These are phyloP conservation scores for Andricus curvator DNA, from an alignment of 2,888 invertebrate genomes.

Conservation along the genomic window DNA sequence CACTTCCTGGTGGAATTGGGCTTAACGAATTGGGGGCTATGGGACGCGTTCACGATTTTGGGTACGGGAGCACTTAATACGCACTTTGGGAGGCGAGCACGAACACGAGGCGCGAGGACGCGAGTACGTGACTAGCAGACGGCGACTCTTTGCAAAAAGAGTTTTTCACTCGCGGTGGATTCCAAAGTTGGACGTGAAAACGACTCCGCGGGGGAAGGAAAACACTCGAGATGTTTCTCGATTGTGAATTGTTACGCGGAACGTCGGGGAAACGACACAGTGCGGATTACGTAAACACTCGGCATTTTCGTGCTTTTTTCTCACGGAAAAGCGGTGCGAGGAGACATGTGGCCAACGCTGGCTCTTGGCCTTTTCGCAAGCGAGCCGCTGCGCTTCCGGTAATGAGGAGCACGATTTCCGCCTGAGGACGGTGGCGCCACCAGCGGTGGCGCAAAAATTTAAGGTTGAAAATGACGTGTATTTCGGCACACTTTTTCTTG, in stretches of 20 bases:
- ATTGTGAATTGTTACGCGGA: not conserved
- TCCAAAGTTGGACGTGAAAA: not conserved
- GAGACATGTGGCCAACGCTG: constrained; percentile 73
- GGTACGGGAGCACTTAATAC: not conserved
- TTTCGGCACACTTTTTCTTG: too few relatives aligned
- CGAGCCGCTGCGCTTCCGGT: constrained; percentile 68
- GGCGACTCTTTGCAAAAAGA: not conserved
- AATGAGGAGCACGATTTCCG: not conserved
- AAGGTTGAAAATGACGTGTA: not conserved
- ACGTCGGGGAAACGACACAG: constrained; percentile 8
- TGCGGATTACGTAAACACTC: constrained; percentile 71
- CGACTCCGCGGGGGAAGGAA: not conserved
- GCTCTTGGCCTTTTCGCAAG: constrained; percentile 64
- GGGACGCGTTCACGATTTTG: not conserved
- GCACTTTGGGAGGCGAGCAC: not conserved
- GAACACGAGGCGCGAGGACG: constrained; percentile 36
- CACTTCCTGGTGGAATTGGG: not conserved
- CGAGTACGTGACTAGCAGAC: constrained; percentile 37
- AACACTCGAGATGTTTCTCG: not conserved
- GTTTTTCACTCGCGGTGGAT: not conserved
- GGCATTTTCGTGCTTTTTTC: constrained; percentile 67
- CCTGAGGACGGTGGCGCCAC: not conserved
- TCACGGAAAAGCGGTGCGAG: constrained; percentile 60
- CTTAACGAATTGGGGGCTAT: not conserved
- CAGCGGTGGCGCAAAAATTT: not conserved